phyloP scores from a whole-genome alignment of 2,888 invertebrate genomes.

The Platycheirus albimanus region DNA sequence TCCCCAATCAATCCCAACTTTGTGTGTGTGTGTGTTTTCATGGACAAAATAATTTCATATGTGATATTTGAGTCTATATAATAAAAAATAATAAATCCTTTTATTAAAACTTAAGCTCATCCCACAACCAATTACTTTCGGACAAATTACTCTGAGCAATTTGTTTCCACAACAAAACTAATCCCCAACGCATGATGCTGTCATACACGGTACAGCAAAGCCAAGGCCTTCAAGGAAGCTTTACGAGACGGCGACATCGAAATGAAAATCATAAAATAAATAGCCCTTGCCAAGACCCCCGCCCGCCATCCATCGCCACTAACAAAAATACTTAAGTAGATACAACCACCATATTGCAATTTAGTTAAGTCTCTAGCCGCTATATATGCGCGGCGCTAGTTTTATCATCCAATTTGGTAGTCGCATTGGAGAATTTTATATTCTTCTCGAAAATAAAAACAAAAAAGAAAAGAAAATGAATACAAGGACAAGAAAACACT shows the following conservation, averaged over 20 bases:
- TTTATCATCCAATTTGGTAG: conserved; percentile 66
- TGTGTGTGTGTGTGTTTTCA: too few relatives aligned
- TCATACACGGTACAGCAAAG: too few relatives aligned
- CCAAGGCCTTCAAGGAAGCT: not conserved
- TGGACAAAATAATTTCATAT: conserved; percentile 31
- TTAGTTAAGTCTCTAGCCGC: conserved; percentile 49
- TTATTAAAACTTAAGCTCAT: conserved; percentile 60
- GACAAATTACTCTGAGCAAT: conserved; percentile 61
- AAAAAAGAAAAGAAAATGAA: conserved; percentile 29
- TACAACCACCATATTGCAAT: conserved; percentile 52
- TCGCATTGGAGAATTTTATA: conserved; percentile 39
- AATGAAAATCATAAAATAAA: conserved; percentile 62
- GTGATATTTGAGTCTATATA: conserved; percentile 38
- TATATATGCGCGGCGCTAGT: conserved; percentile 45
- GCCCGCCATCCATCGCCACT: not conserved
- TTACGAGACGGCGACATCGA: conserved; percentile 58
- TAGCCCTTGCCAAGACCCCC: conserved; percentile 8
- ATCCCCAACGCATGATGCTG: conserved; percentile 29
- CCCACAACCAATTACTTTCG: conserved; percentile 53
- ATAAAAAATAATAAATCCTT: conserved; percentile 65
- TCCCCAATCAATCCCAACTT: conserved; percentile 63
- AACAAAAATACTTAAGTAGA: not conserved
- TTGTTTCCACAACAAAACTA: conserved; percentile 30
- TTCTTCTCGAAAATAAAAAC: too few relatives aligned
- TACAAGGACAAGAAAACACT: conserved; percentile 4